phyloP scores from a whole-genome alignment of 2,797 vertebrate genomes.

The Carapus acus region DNA sequence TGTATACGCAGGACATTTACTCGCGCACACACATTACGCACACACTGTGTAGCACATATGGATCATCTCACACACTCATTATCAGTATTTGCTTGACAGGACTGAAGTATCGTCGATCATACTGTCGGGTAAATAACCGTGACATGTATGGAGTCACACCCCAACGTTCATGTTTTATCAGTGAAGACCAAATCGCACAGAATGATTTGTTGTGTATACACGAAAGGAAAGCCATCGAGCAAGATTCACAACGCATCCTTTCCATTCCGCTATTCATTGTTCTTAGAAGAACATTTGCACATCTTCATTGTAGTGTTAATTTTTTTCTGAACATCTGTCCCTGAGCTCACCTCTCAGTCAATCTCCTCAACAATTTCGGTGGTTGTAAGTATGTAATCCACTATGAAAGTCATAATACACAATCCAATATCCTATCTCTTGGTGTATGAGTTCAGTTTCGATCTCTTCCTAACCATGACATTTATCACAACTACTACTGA shows the following conservation, averaged over 20 bases:
- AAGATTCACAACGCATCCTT: no score
- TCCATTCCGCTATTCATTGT: not conserved
- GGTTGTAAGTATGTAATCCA: conserved; percentile 19
- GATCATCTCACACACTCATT: conserved; percentile 41
- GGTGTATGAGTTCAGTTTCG: not conserved
- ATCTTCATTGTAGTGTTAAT: conserved; percentile 20
- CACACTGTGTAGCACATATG: conserved; percentile 28
- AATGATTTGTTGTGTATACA: not conserved
- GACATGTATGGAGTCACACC: conserved; percentile 33
- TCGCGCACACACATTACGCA: conserved; percentile 13
- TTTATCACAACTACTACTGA: no score
- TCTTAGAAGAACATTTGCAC: conserved; percentile 6
- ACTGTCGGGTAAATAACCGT: conserved; percentile 42
- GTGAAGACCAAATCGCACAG: conserved; percentile 21
- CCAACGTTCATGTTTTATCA: conserved; percentile 17
- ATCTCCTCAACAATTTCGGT: conserved; percentile 20
- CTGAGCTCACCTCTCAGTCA: no score
- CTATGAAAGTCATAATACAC: no score
- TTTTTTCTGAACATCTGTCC: no score
- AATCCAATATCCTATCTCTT: not conserved
- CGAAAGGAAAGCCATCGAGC: no score
- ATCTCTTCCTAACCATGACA: no score
- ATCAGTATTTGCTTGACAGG: conserved; percentile 46
- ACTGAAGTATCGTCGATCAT: conserved; percentile 34
- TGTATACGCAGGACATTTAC: not conserved